Percentiles rank a stretch among this genome's conserved stretches.
Conservation (phyloP, 2,797 vertebrate genomes). For the Champsocephalus esox region DNA sequence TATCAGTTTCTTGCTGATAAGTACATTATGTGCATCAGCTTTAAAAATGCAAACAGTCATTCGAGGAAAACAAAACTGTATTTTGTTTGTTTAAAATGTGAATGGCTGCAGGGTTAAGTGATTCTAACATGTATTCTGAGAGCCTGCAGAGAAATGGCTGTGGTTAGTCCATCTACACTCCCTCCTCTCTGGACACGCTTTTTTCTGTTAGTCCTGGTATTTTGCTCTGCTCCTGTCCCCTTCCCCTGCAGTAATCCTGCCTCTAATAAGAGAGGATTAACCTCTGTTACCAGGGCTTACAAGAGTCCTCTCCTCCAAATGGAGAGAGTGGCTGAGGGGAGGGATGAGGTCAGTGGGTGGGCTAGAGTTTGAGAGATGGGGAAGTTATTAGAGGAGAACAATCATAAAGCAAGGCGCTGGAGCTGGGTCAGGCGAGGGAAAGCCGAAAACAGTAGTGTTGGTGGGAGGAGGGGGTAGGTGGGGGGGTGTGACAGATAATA, state of each 20-base stretch:
- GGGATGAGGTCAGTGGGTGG: slow-evolving; percentile 68
- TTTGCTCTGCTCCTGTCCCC: slow-evolving; percentile 62
- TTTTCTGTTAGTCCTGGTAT: slow-evolving; percentile 60
- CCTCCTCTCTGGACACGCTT: slow-evolving; percentile 47
- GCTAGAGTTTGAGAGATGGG: slow-evolving; percentile 68
- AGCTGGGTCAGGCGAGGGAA: slow-evolving; percentile 21
- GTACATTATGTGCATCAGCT: neutral
- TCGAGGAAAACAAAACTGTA: too few species aligned
- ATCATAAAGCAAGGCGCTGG: slow-evolving; percentile 57
- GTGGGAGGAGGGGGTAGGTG: slow-evolving; percentile 12
- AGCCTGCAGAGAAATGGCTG: slow-evolving; percentile 15
- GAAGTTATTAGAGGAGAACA: slow-evolving; percentile 71
- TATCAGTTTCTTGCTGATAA: neutral
- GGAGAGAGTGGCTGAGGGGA: slow-evolving; percentile 68
- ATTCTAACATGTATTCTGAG: slow-evolving; percentile 15
- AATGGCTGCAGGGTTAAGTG: too few species aligned
- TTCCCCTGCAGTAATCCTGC: slow-evolving; percentile 76
- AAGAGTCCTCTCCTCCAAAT: slow-evolving; percentile 75
- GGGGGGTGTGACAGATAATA: slow-evolving; percentile 60
- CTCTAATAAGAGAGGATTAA: slow-evolving; percentile 86
- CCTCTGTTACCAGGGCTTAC: slow-evolving; percentile 82
- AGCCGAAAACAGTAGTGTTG: neutral
- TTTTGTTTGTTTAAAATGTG: neutral
- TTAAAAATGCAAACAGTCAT: neutral
- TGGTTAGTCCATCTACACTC: slow-evolving; percentile 33